Evolutionary conservation across 2,797 vertebrate species (phyloP), one percentile per base, ranked within the genome.

Genomic region (Hydrolagus colliei): DNA sequence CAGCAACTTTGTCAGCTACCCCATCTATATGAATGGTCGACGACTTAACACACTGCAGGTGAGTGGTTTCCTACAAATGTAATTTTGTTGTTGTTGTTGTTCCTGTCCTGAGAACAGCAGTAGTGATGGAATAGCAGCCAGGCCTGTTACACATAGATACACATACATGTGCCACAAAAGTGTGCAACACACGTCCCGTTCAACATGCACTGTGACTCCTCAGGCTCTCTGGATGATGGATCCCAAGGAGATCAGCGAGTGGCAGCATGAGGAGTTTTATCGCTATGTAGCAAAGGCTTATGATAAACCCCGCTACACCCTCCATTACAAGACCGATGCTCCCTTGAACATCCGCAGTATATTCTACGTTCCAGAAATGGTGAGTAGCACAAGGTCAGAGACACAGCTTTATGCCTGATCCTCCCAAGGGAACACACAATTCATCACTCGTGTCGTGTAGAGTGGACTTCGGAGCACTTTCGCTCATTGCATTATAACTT

Each of bases 191-290:
- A 20, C 0, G 8, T 35, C 10, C 59, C 14, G 20, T 18, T 74
- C n/a, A 7, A 59, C 27, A 52, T 52, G 1, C 18, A 9, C 4
- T 52, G 52, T 74, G 11, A 4, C 12, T 86, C 27, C 4, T 4
- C 89, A 99, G 97, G 97, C 97, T 0, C 89, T 99, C 89, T 99
- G 97, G 97, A 95, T 95, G 95, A 94, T 97, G 95, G 97, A 99
- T 27, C 95, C 97, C 1, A 98, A 97, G 88, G 96, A 96, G 8
- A 95, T 98, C 0, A 87, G 95, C 0, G 95, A 97, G 85, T 95
- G 93, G 95, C 97, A 98, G 92, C 97, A 99, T 0, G 96, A 97
- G 88, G 97, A 98, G 88, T 99, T 99, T 89, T 99, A 99, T 92
- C 96, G 95, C 27, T 98, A 96, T 32, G 61, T 98, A 0, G 94